Evolutionary conservation across 1,140 invertebrate genomes (phyloP), one percentile per base, ranked within the genome.

Genomic region (Geopemphigus sp.): DNA sequence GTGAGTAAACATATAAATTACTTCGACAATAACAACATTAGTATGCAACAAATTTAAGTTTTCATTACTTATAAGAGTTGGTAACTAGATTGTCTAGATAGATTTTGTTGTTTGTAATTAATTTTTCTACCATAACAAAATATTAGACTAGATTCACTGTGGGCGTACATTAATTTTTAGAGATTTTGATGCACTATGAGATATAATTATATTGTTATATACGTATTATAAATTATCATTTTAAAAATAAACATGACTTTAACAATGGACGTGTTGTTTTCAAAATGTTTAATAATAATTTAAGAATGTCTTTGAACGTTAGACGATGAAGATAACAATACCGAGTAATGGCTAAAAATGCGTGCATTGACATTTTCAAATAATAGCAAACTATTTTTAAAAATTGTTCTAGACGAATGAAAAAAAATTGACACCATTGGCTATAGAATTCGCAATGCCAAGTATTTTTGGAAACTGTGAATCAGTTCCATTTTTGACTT

Each of bases 401-500:
- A 68, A 68, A 68, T 15, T 47, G 12, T 24, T 39, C 39, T 47
- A 24, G 64, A 68, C 39, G 17, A 68, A 54, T 19, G 19, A 54
- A 66, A 68, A 45, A 17, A 47, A 50, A 14, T 59, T 22, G 29
- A 63, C 26, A 63, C 4, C 12, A 22, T 66, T 50, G 66, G 45
- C 66, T 68, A 68, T 45, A 68, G 1, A 68, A 50, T 68, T 68
- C 24, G 45, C 45, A 47, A 12, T 68, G 39, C 39, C 45, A 68
- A 50, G 66, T 68, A 50, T 68, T 50, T 68, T 68, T 68, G 66
- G 22, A 68, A 68, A 50, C 12, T 68, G 47, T 50, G 66, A 68
- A 50, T 68, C 66, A 68, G 39, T 50, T 68, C 66, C 45, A 68
- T 68, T 50, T 24, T 68, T 68, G 66, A 10, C 39, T 50, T n/a